Evolutionary conservation across 2,797 vertebrate species (phyloP).

Genomic region (Pipistrellus pipistrellus): DNA sequence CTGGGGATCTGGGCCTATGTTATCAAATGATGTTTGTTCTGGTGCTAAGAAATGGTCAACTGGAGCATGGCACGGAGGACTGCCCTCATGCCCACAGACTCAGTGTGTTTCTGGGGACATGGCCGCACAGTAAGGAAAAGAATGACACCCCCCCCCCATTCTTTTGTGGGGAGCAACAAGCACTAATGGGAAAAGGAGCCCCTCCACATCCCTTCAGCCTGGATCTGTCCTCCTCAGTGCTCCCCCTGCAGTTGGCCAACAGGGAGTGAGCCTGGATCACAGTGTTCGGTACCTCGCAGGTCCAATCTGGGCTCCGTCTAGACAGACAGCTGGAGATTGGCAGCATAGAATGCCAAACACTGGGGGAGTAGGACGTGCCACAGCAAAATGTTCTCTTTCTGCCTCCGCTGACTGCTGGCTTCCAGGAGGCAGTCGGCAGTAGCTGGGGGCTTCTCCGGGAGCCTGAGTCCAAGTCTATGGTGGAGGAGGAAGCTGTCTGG

Average conservation of each 20-base stretch:
- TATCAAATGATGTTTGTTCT: neutral
- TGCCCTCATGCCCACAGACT: neutral
- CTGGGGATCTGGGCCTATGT: neutral
- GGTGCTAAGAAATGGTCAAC: neutral
- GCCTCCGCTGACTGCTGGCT: neutral
- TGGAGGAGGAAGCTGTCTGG: neutral
- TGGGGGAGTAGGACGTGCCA: neutral
- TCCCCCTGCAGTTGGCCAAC: constrained; percentile 71
- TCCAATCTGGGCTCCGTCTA: constrained; percentile 82
- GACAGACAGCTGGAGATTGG: constrained; percentile 86
- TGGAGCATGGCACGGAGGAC: neutral
- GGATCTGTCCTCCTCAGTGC: constrained; percentile 43
- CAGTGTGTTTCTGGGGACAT: rapidly evolving
- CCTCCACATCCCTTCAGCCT: neutral
- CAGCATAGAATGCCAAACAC: constrained; percentile 81
- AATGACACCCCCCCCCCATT: rapidly evolving
- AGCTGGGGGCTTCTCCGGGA: neutral
- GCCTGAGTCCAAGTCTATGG: too few relatives aligned
- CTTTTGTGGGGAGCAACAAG: neutral
- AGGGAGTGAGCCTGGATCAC: constrained; percentile 77
- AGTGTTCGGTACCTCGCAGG: constrained; percentile 83
- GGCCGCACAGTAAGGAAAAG: neutral
- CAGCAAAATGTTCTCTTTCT: constrained; percentile 29
- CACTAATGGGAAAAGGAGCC: neutral
- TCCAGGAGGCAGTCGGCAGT: neutral